Conservation (phyloP, 2,888 invertebrate species). For the Reticulitermes lucifugus region DNA sequence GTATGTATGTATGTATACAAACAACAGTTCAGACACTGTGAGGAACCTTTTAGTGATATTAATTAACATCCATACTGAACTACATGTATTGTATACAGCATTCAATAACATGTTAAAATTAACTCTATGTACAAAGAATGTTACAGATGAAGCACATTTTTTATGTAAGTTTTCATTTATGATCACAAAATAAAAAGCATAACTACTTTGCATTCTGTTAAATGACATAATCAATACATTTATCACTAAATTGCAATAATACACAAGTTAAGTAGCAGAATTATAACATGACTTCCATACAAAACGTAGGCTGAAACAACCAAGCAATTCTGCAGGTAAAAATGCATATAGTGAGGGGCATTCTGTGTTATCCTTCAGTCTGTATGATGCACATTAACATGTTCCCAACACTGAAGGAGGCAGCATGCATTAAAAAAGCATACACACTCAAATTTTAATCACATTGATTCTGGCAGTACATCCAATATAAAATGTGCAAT, state of each 20-base stretch:
- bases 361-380: not conserved
- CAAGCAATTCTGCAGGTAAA: slow-evolving; percentile 5
- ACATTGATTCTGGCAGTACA: too few relatives aligned
- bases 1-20: too few relatives aligned
- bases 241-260: slow-evolving; percentile 2
- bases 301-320: not conserved
- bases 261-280: not conserved
- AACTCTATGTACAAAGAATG: not conserved
- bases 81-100: not conserved
- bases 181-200: slow-evolving; percentile 12
- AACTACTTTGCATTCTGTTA: slow-evolving; percentile 29
- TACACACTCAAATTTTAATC: too few relatives aligned
- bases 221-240: not conserved
- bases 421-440: too few relatives aligned
- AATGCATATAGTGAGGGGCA: slow-evolving; percentile 5
- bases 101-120: not conserved
- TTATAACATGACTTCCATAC: not conserved
- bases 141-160: not conserved
- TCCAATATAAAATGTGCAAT: too few relatives aligned
- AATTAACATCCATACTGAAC: slow-evolving; percentile 4
- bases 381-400: too few relatives aligned
- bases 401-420: too few relatives aligned
- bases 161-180: not conserved
- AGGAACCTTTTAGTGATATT: not conserved
- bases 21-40: too few relatives aligned